Percentiles rank a stretch among this genome's conserved stretches.
phyloP scores from a whole-genome alignment of 2,888 invertebrate species.

The Atethmia centrago region DNA sequence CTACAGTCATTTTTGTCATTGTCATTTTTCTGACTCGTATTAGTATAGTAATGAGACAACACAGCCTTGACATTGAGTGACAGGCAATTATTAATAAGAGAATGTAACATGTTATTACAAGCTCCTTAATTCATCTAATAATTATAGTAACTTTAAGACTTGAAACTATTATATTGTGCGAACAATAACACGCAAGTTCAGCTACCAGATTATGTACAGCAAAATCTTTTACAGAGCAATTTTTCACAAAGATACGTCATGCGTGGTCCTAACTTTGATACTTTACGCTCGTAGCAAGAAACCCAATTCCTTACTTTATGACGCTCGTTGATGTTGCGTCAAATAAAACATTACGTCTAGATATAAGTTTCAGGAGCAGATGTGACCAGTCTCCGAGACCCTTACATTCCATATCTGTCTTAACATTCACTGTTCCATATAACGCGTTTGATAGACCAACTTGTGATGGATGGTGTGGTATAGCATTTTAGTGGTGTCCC shows the following conservation, averaged over 20 bases:
- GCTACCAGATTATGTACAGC: background rate
- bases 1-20: background rate
- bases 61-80: background rate
- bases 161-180: too few species aligned
- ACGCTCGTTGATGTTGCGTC: conserved; percentile 70
- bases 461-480: conserved; percentile 46
- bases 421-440: conserved; percentile 34
- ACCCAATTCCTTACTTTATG: conserved; percentile 71
- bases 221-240: conserved; percentile 30
- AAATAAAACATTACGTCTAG: conserved; percentile 71
- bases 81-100: conserved; percentile 9
- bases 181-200: background rate
- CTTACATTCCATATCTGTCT: conserved; percentile 33
- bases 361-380: conserved; percentile 71
- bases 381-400: conserved; percentile 61
- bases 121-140: background rate
- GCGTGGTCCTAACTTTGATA: conserved; percentile 46
- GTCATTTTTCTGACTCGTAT: too few species aligned
- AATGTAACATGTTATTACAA: background rate
- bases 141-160: background rate
- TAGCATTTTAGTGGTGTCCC: conserved; percentile 54
- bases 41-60: background rate
- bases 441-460: conserved; percentile 45
- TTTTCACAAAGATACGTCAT: conserved; percentile 44
- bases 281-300: conserved; percentile 45